Evolutionary conservation across 2,113 vertebrate species (phyloP).

Genomic region (Podarcis raffonei): DNA sequence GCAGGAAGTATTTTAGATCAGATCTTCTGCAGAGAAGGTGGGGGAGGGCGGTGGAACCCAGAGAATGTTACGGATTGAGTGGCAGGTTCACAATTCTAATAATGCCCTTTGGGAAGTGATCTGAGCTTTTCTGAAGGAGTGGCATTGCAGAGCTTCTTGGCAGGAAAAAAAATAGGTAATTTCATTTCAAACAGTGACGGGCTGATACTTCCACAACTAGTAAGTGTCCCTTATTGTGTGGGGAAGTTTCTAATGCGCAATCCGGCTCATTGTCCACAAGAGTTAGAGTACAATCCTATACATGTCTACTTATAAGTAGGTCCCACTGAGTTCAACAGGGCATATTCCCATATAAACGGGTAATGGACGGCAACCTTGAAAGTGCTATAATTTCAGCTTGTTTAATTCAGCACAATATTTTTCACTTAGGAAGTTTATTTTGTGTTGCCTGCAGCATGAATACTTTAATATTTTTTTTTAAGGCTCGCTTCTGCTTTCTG

Average conservation of each 20-base stretch:
- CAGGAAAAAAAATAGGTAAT: neutral
- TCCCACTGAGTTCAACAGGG: neutral
- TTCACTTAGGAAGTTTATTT: neutral
- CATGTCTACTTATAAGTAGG: neutral
- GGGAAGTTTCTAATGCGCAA: neutral
- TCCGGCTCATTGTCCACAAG: neutral
- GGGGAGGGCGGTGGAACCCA: no score
- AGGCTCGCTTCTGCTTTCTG: neutral
- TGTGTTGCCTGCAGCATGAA: neutral
- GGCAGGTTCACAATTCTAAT: neutral
- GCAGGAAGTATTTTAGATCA: neutral
- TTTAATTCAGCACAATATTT: neutral
- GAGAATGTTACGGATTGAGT: neutral
- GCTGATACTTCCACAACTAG: neutral
- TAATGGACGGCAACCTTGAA: neutral
- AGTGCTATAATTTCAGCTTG: neutral
- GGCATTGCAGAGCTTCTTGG: neutral
- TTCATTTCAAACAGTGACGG: neutral
- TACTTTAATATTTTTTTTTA: neutral
- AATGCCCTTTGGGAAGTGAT: conserved; percentile 14
- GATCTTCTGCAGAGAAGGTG: neutral
- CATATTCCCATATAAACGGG: no score
- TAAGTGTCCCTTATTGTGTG: neutral
- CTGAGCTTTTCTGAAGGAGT: neutral
- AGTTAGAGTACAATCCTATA: neutral